phyloP scores from a whole-genome alignment of 2,888 invertebrate species.

The Phaonia tiefii region DNA sequence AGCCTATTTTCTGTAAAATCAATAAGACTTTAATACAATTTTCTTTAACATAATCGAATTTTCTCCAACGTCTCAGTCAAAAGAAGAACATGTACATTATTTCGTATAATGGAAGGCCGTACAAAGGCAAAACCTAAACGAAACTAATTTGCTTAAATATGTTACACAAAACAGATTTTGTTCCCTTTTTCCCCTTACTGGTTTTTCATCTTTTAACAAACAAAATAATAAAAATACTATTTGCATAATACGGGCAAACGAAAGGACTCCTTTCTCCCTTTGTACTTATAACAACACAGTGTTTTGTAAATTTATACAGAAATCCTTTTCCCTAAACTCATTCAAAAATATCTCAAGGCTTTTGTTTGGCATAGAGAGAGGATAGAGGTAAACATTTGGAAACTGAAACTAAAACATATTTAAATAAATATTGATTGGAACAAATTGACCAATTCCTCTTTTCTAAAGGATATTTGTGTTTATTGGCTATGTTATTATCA shows the following conservation, averaged over 20 bases:
- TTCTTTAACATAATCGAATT: conserved; percentile 27
- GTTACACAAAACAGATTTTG: conserved; percentile 43
- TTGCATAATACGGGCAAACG: conserved; percentile 34
- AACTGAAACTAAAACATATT: conserved; percentile 1
- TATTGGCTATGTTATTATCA: not conserved
- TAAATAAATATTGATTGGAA: conserved; percentile 37
- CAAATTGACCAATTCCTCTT: conserved; percentile 40
- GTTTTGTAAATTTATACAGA: conserved; percentile 10
- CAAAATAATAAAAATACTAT: conserved; percentile 15
- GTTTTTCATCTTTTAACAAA: no score
- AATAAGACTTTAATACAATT: conserved; percentile 16
- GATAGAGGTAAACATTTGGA: no score
- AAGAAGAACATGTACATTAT: conserved; percentile 4
- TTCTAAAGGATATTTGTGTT: not conserved
- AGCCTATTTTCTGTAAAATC: not conserved
- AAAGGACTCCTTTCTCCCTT: conserved; percentile 10
- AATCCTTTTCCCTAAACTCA: no score
- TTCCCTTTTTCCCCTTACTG: not conserved
- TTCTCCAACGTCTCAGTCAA: conserved; percentile 7
- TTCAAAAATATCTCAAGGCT: no score
- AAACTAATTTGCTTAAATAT: conserved; percentile 44
- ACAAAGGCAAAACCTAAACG: conserved; percentile 26
- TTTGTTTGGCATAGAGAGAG: no score
- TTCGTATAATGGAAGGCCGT: not conserved
- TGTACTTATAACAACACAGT: conserved; percentile 11